Percentiles rank a stretch among this genome's conserved stretches.
phyloP scores from a whole-genome alignment of 2,113 vertebrate genomes.

The Mastomys natalensis region DNA sequence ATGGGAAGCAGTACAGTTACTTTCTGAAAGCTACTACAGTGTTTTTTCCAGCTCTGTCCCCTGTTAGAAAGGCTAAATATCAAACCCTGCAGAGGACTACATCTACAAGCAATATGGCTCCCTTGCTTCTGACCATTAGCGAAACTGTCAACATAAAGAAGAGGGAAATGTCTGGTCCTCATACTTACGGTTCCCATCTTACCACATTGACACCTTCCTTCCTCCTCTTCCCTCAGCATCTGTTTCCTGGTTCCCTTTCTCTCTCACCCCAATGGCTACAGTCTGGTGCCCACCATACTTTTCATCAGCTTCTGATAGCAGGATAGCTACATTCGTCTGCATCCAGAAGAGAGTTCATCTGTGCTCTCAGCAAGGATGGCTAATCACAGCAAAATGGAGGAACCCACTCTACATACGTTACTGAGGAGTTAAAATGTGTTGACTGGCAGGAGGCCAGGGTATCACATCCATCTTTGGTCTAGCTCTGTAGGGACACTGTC shows the following conservation, averaged over 20 bases:
- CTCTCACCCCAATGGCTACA: background rate
- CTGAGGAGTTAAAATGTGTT: background rate
- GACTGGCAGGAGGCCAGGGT: background rate
- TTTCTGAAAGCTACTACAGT: background rate
- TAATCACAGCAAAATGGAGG: background rate
- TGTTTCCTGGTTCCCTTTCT: conserved; percentile 41
- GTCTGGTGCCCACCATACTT: background rate
- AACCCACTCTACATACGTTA: background rate
- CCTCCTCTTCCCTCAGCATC: background rate
- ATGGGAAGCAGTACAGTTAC: no score
- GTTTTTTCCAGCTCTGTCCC: background rate
- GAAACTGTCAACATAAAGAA: background rate
- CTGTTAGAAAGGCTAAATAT: conserved; percentile 22
- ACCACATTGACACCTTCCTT: background rate
- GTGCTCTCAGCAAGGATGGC: background rate
- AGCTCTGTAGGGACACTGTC: background rate
- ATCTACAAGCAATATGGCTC: conserved; percentile 17
- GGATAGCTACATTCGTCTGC: background rate
- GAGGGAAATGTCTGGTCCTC: background rate
- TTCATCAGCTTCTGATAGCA: conserved; percentile 49
- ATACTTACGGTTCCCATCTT: background rate
- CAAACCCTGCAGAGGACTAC: background rate
- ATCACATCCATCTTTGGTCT: background rate
- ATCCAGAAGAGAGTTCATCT: background rate
- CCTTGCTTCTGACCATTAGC: background rate